phyloP scores from a whole-genome alignment of 2,113 vertebrate genomes.

The Oreochromis niloticus region DNA sequence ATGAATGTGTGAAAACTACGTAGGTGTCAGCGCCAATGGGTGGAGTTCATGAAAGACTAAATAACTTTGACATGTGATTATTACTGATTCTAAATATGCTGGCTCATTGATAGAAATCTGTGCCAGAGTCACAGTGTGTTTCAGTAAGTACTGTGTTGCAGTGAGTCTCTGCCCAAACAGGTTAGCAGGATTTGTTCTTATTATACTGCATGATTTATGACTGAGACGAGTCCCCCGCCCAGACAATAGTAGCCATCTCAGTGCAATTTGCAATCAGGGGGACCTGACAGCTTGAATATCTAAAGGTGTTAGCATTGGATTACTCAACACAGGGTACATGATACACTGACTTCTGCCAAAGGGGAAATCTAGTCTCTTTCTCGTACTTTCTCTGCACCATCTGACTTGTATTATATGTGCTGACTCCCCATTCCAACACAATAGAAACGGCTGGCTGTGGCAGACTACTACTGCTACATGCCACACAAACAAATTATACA shows the following conservation, averaged over 20 bases:
- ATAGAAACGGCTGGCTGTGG: constrained; percentile 40
- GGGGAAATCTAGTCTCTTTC: background rate
- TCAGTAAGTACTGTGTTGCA: background rate
- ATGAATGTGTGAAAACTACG: background rate
- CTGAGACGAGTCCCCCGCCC: background rate
- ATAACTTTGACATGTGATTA: background rate
- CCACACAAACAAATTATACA: background rate
- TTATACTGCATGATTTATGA: background rate
- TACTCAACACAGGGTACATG: background rate
- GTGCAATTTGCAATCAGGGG: background rate
- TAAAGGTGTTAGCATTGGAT: background rate
- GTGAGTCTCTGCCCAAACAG: background rate
- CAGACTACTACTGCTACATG: background rate
- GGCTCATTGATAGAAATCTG: background rate
- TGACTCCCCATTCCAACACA: constrained; percentile 41
- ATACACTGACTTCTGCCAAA: constrained; percentile 1
- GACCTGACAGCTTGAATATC: background rate
- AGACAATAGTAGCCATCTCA: background rate
- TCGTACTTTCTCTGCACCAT: constrained; percentile 16
- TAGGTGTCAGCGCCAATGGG: background rate
- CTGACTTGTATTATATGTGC: constrained; percentile 45
- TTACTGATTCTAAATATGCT: fast-evolving
- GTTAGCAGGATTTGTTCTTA: background rate
- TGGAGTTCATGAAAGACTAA: background rate
- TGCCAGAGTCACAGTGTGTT: background rate